phyloP scores from a whole-genome alignment of 2,797 vertebrate species.

The Epinephelus coioides region DNA sequence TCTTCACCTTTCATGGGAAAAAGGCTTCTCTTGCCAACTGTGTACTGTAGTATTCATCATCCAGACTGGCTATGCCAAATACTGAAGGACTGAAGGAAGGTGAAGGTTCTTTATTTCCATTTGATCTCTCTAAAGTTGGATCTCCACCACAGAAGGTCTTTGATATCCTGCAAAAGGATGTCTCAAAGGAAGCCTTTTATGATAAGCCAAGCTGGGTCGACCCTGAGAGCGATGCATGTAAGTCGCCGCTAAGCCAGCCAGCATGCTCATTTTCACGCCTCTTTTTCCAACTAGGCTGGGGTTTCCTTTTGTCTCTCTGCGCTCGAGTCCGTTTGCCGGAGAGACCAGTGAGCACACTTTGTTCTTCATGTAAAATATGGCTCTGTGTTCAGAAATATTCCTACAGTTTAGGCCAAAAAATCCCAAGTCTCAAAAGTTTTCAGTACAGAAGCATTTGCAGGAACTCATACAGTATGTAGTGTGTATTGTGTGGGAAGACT shows the following conservation, averaged over 20 bases:
- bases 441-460: not conserved
- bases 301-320: slow-evolving; percentile 62
- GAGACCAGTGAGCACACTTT: slow-evolving; percentile 47
- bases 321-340: slow-evolving; percentile 28
- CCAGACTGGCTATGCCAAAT: slow-evolving; percentile 42
- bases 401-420: slow-evolving; percentile 38
- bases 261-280: slow-evolving; percentile 59
- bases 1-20: slow-evolving; percentile 59
- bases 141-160: slow-evolving; percentile 66
- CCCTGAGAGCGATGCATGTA: slow-evolving; percentile 58
- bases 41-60: slow-evolving; percentile 46
- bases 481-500: not conserved
- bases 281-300: slow-evolving; percentile 60
- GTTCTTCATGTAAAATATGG: slow-evolving; percentile 50
- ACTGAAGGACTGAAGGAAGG: slow-evolving; percentile 53
- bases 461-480: not conserved
- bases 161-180: slow-evolving; percentile 74
- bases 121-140: slow-evolving; percentile 67
- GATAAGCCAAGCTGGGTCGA: slow-evolving; percentile 68
- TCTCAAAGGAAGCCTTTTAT: slow-evolving; percentile 76
- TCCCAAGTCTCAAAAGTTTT: slow-evolving; percentile 20
- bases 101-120: slow-evolving; percentile 70
- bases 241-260: slow-evolving; percentile 44
- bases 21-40: slow-evolving; percentile 30
- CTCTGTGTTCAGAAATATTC: slow-evolving; percentile 43